Conservation (phyloP, 2,797 vertebrate species). For the Pogonophryne albipinna region DNA sequence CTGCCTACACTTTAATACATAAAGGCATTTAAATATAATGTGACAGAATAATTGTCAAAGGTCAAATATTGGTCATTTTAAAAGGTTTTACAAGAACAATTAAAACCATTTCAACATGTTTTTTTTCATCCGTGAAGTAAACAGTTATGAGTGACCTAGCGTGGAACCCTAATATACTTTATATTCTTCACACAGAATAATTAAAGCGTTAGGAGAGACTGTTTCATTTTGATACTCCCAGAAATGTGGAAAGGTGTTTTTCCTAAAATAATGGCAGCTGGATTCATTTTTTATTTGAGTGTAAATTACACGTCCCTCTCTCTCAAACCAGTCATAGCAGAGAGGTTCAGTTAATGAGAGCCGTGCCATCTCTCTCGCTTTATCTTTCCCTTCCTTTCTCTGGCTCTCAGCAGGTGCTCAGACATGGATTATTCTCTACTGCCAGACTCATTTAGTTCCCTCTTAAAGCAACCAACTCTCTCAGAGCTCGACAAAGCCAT, state of each 20-base stretch:
- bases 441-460: conserved; percentile 53
- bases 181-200: background rate
- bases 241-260: conserved; percentile 13
- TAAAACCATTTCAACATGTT: background rate
- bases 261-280: conserved; percentile 13
- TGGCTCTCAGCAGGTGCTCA: conserved; percentile 59
- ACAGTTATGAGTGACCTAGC: background rate
- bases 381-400: conserved; percentile 37
- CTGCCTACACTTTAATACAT: conserved; percentile 10
- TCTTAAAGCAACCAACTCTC: conserved; percentile 41
- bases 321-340: too few species aligned
- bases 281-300: conserved; percentile 28
- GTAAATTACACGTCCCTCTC: background rate
- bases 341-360: conserved; percentile 13
- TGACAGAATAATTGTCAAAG: background rate
- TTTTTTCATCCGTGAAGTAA: conserved; percentile 7
- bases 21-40: conserved; percentile 7
- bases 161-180: background rate
- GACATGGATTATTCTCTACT: conserved; percentile 48
- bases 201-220: background rate
- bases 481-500: conserved; percentile 32
- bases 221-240: conserved; percentile 8
- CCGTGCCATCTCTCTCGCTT: conserved; percentile 8
- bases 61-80: background rate
- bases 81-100: background rate